Evolutionary conservation across 1,140 invertebrate genomes (phyloP), one percentile per base, ranked within the genome.

Genomic region (Drosophila miranda): DNA sequence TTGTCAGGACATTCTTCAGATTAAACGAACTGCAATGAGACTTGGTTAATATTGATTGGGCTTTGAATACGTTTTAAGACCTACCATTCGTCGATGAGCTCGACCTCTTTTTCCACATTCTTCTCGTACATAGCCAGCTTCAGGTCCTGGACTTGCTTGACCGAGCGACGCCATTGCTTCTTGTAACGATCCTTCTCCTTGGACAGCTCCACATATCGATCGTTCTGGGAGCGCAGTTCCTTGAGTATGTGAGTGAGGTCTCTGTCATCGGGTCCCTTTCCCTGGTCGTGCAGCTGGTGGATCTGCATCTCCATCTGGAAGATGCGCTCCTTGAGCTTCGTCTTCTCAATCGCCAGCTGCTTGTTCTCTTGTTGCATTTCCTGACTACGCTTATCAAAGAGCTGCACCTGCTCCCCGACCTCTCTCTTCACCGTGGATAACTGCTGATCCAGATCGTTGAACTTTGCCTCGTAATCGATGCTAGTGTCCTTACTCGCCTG

Each of bases 121-220:
- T 52, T 75, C 34, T 82, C 75, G 26, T 56, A 67, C 44, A 84
- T 63, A 8, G 60, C 60, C 46, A 84, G 3, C n/a, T 84, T 78
- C 0, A 89, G 59, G 7, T 38, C 50, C 19, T 84, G 79, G 5
- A 90, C 52, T 3, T 58, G 70, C 1, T 61, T 68, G 2, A 66
- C 62, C 42, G 58, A 62, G 14, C 69, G 70, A 0, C 71, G 64
- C 74, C 71, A 87, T 45, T 82, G 67, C n/a, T 66, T 67, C 34
- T 86, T 90, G 56, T 89, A 90, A 3, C 57, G 70, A n/a, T 90
- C 73, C 48, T 81, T 84, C 5, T 75, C 46, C 21, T 66, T 75
- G 14, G 69, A 38, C 28, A 90, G 53, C 11, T 72, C 68, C 9
- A 51, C 8, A 45, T 55, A 83, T 7, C 71, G 68, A 0, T 23